phyloP scores from a whole-genome alignment of 2,113 vertebrate species.

The Sylvia atricapilla region DNA sequence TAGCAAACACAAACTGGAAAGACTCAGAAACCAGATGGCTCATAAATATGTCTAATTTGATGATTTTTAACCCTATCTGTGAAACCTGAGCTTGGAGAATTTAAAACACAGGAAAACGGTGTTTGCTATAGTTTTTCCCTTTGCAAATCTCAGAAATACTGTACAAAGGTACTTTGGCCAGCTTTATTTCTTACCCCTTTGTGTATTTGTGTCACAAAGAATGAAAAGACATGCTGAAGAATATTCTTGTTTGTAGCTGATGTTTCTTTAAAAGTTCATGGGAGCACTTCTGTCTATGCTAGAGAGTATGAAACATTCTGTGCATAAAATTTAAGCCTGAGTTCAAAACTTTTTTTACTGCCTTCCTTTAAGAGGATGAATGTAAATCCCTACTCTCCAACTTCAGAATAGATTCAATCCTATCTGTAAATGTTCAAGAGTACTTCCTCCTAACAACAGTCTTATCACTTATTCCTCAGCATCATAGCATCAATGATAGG shows the following conservation, averaged over 20 bases:
- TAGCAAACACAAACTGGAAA: slow-evolving; percentile 54
- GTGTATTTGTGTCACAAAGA: neutral
- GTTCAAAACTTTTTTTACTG: neutral
- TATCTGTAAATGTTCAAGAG: neutral
- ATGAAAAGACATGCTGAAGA: neutral
- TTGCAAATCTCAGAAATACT: neutral
- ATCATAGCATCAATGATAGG: neutral
- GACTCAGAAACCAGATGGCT: slow-evolving; percentile 58
- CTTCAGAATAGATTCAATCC: neutral
- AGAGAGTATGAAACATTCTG: neutral
- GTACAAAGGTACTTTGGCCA: neutral
- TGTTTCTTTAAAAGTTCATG: neutral
- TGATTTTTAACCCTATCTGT: slow-evolving; percentile 42
- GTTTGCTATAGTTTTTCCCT: neutral
- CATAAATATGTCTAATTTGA: slow-evolving; percentile 58
- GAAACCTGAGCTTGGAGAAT: slow-evolving; percentile 10
- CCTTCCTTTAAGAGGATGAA: neutral
- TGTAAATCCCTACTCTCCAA: neutral
- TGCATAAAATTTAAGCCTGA: neutral
- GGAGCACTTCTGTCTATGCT: neutral
- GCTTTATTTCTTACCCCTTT: neutral
- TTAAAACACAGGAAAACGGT: neutral
- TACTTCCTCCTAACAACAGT: neutral
- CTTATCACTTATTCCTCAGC: neutral
- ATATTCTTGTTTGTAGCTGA: neutral